Conservation (phyloP, 2,113 vertebrate species). For the Sphyrna mokarran region DNA sequence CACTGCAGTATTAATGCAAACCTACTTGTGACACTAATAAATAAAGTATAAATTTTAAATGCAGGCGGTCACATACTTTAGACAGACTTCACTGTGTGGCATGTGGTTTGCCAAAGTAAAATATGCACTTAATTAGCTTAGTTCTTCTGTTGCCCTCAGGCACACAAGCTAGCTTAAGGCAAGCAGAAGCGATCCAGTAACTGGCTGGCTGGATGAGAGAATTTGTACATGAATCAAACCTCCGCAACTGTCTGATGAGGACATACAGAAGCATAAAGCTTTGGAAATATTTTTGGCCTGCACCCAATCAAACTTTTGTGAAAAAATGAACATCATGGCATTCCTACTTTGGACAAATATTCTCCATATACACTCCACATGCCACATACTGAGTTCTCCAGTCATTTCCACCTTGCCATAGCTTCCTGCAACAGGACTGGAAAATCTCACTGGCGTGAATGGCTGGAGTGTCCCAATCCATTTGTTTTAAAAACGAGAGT, state of each 20-base stretch:
- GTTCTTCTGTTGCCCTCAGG: constrained; percentile 9
- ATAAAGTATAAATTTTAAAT: too few relatives aligned
- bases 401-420: too few relatives aligned
- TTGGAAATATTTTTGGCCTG: not conserved
- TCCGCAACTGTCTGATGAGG: not conserved
- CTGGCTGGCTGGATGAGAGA: not conserved
- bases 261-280: too few relatives aligned
- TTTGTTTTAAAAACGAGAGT: too few relatives aligned
- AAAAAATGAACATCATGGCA: not conserved
- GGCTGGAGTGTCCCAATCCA: too few relatives aligned
- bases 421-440: too few relatives aligned
- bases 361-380: not conserved
- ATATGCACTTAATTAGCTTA: constrained; percentile 26
- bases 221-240: not conserved
- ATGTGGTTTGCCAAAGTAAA: constrained; percentile 16
- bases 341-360: not conserved
- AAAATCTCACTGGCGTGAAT: too few relatives aligned
- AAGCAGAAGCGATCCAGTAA: not conserved
- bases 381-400: not conserved
- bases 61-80: not conserved
- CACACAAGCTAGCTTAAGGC: constrained; percentile 20
- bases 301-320: not conserved
- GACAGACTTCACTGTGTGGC: not conserved
- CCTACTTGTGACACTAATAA: too few relatives aligned
- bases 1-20: too few relatives aligned